Percentiles rank a stretch among this genome's conserved stretches.
Evolutionary conservation across 2,113 vertebrate genomes (phyloP).

Genomic region (Australoheros scitulus): DNA sequence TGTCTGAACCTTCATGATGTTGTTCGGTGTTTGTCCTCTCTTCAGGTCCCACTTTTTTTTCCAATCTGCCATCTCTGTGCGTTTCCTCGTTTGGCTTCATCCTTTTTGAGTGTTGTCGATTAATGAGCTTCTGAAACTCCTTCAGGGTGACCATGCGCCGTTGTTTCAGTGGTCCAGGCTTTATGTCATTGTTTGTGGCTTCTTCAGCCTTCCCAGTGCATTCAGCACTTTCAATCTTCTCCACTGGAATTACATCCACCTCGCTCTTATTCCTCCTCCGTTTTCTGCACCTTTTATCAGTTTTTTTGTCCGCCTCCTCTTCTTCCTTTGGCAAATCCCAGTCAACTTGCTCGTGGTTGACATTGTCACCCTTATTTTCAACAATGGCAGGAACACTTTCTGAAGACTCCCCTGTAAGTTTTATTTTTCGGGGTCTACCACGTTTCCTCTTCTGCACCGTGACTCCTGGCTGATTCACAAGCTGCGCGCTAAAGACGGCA

Average conservation of each 20-base stretch:
- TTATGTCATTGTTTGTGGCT: accelerated
- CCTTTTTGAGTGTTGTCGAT: constrained; percentile 6
- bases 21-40: not conserved
- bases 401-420: accelerated
- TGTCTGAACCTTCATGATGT: not conserved
- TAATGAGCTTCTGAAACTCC: constrained; percentile 45
- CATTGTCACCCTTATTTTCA: not conserved
- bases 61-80: not conserved
- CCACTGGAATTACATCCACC: not conserved
- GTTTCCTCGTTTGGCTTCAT: constrained; percentile 4
- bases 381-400: not conserved
- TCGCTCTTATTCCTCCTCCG: not conserved
- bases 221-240: not conserved
- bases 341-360: not conserved
- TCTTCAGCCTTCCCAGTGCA: not conserved
- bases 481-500: accelerated
- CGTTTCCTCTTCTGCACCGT: not conserved
- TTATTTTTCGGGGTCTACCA: constrained; percentile 40
- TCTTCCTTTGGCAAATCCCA: not conserved
- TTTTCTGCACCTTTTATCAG: not conserved
- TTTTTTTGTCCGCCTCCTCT: not conserved
- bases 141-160: constrained; percentile 11
- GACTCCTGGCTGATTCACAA: not conserved
- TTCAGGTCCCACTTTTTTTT: not conserved
- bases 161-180: not conserved